These are phyloP conservation scores for Hydrocynus forskahlii DNA, from an alignment of 2,797 vertebrate genomes.

Conservation along the genomic window DNA sequence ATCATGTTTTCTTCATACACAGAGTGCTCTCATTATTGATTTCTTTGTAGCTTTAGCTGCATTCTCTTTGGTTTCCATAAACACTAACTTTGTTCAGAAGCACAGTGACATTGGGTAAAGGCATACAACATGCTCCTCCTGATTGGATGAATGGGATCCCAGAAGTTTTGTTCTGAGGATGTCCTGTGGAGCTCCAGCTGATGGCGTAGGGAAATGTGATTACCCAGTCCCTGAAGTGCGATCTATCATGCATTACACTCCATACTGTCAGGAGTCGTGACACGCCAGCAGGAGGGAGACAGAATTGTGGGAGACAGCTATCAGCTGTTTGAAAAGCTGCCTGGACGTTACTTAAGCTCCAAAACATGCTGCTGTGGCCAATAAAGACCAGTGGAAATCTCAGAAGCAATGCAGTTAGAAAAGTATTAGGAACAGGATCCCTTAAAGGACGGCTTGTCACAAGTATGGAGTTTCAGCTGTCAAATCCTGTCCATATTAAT, in stretches of 20 bases:
- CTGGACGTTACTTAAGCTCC: slow-evolving; percentile 37
- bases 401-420: slow-evolving; percentile 11
- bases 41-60: not conserved
- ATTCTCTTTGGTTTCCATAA: not conserved
- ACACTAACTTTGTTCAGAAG: slow-evolving; percentile 27
- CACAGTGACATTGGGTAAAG: slow-evolving; percentile 54
- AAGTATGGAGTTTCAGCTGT: no score
- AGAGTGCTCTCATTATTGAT: not conserved
- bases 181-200: slow-evolving; percentile 81
- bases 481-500: no score
- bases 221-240: slow-evolving; percentile 84
- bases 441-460: not conserved
- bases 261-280: slow-evolving; percentile 83
- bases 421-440: not conserved
- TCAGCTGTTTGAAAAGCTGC: slow-evolving; percentile 67
- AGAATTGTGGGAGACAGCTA: slow-evolving; percentile 83
- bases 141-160: slow-evolving; percentile 52
- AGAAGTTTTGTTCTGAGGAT: slow-evolving; percentile 70
- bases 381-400: slow-evolving; percentile 48
- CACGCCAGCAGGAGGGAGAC: slow-evolving; percentile 77
- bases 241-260: slow-evolving; percentile 88
- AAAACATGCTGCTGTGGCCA: slow-evolving; percentile 46
- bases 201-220: slow-evolving; percentile 84
- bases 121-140: slow-evolving; percentile 40
- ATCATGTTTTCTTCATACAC: no score